A percentile compares a stretch with the other conserved stretches of the same genome.
phyloP scores from a whole-genome alignment of 2,113 vertebrate species.

The Sylvicapra grimmia region DNA sequence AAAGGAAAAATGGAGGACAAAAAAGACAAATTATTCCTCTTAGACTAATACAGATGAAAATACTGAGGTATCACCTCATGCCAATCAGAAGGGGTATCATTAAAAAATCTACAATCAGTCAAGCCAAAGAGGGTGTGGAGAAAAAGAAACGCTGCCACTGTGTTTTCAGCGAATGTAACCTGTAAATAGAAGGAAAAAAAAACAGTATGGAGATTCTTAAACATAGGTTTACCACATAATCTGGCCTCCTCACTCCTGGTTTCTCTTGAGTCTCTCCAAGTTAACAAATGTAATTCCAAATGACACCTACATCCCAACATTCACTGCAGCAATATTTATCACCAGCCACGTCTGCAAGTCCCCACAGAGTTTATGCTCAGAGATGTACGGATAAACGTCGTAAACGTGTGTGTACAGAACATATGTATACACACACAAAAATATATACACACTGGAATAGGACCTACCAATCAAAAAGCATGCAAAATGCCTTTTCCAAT shows the following conservation, averaged over 20 bases:
- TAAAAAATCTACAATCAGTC: not conserved
- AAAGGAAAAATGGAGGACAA: not conserved
- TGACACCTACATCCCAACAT: not conserved
- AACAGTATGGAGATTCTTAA: not conserved
- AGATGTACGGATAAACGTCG: not conserved
- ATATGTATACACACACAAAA: accelerated
- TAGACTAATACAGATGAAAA: not conserved
- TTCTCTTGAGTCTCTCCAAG: not conserved
- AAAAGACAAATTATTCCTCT: not conserved
- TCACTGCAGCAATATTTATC: not conserved
- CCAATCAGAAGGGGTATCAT: not conserved
- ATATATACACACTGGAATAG: not conserved
- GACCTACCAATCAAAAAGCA: not conserved
- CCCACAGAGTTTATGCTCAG: not conserved
- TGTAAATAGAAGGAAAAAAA: not conserved
- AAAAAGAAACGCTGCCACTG: not conserved
- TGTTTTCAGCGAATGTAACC: not conserved
- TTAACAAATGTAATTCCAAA: not conserved
- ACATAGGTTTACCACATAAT: not conserved
- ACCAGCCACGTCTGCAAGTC: not conserved
- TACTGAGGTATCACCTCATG: not conserved
- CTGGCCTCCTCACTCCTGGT: not conserved
- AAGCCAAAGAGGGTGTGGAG: not conserved
- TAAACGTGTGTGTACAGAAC: not conserved
- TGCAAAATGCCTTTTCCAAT: not conserved